Evolutionary conservation across 1,140 invertebrate species (phyloP).

Genomic region (Harpegnathos saltator): DNA sequence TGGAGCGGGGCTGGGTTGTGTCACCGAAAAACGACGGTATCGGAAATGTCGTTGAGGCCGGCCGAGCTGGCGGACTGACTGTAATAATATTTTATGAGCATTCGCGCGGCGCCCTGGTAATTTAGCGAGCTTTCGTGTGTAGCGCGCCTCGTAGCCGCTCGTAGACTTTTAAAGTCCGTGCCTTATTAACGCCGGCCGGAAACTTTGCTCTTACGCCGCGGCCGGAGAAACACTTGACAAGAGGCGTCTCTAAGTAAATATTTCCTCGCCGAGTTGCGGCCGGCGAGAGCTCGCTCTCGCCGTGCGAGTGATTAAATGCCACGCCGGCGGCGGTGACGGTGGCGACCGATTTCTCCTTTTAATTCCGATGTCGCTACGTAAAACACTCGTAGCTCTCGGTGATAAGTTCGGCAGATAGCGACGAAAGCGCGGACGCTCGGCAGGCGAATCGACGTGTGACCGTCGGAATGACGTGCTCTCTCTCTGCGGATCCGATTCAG

Average conservation of each 20-base stretch:
- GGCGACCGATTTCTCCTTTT: slow-evolving; percentile 38
- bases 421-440: not conserved
- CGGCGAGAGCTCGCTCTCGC: not conserved
- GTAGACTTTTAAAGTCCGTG: slow-evolving; percentile 20
- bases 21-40: too few species aligned
- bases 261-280: slow-evolving; percentile 21
- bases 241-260: slow-evolving; percentile 54
- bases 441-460: slow-evolving; percentile 41
- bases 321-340: not conserved
- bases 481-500: slow-evolving; percentile 7
- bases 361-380: slow-evolving; percentile 17
- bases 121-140: too few species aligned
- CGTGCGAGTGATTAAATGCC: slow-evolving; percentile 40
- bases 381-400: not conserved
- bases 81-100: slow-evolving; percentile 39
- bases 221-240: slow-evolving; percentile 43
- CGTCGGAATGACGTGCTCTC: slow-evolving; percentile 10
- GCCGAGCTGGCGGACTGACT: slow-evolving; percentile 1
- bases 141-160: too few species aligned
- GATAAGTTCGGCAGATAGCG: not conserved
- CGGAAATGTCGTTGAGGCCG: too few species aligned
- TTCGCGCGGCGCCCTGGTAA: slow-evolving; percentile 16
- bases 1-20: too few species aligned
- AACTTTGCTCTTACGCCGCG: slow-evolving; percentile 41
- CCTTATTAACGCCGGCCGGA: slow-evolving; percentile 40